phyloP scores from a whole-genome alignment of 2,113 vertebrate genomes.

The Tetrax tetrax region DNA sequence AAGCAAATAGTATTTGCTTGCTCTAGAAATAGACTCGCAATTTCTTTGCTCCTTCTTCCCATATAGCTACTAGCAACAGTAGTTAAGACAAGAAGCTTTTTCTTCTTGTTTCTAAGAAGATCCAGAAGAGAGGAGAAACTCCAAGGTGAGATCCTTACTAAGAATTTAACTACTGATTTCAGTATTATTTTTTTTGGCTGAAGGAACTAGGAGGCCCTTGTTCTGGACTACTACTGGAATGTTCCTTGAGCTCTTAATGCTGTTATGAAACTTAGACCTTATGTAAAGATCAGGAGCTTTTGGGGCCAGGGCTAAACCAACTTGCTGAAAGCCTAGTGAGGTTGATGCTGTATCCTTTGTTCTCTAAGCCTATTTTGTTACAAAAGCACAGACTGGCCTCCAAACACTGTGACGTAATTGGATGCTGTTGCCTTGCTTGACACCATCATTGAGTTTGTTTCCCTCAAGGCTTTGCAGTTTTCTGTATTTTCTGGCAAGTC shows the following conservation, averaged over 20 bases:
- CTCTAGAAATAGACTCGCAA: fast-evolving
- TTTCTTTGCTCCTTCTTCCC: neutral
- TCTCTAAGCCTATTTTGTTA: constrained; percentile 10
- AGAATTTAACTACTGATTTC: neutral
- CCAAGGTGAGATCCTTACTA: neutral
- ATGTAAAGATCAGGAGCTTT: neutral
- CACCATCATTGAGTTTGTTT: neutral
- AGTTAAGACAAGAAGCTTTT: neutral
- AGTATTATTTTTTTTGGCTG: neutral
- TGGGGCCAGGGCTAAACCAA: neutral
- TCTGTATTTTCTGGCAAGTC: neutral
- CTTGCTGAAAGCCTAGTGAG: neutral
- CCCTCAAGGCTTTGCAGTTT: neutral
- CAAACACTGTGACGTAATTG: neutral
- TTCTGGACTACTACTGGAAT: neutral
- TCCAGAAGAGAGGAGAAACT: neutral
- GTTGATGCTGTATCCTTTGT: neutral
- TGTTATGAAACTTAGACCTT: neutral
- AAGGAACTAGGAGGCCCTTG: neutral
- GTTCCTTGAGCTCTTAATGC: neutral
- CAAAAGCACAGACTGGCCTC: neutral
- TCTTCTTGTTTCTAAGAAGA: neutral
- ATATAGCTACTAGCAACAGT: neutral
- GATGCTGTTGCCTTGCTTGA: neutral
- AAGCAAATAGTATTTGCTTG: neutral